Evolutionary conservation across 2,113 vertebrate genomes (phyloP).

Genomic region (Tupaia tana): DNA sequence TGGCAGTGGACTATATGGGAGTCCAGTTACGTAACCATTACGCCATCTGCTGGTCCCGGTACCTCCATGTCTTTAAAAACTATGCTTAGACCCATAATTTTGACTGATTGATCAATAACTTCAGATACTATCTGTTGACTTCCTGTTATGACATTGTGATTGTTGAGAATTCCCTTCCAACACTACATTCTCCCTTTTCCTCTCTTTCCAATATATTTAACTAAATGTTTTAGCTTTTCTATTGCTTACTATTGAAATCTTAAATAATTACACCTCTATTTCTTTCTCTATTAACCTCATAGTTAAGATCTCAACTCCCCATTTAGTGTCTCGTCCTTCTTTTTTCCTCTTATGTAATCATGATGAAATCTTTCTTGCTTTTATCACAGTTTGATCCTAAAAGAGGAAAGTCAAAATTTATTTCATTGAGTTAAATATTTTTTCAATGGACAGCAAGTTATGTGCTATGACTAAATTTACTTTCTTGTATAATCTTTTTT

Average conservation of each 20-base stretch:
- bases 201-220: background rate
- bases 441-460: background rate
- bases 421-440: slow-evolving; percentile 17
- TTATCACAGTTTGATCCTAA: background rate
- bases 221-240: background rate
- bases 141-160: background rate
- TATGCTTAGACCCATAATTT: background rate
- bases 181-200: background rate
- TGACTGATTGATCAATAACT: background rate
- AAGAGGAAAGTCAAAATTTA: slow-evolving; percentile 38
- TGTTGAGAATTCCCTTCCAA: background rate
- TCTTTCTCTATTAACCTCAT: background rate
- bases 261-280: background rate
- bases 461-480: background rate
- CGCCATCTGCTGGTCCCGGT: too few relatives aligned
- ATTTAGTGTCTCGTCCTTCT: background rate
- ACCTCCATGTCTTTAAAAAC: background rate
- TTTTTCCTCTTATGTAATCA: background rate
- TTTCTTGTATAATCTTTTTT: background rate
- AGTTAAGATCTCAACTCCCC: background rate
- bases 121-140: background rate
- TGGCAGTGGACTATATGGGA: too few relatives aligned
- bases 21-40: too few relatives aligned
- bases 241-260: background rate
- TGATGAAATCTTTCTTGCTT: background rate